Percentiles rank a stretch among this genome's conserved stretches.
phyloP scores from a whole-genome alignment of 2,113 vertebrate species.

The Hypomesus transpacificus region DNA sequence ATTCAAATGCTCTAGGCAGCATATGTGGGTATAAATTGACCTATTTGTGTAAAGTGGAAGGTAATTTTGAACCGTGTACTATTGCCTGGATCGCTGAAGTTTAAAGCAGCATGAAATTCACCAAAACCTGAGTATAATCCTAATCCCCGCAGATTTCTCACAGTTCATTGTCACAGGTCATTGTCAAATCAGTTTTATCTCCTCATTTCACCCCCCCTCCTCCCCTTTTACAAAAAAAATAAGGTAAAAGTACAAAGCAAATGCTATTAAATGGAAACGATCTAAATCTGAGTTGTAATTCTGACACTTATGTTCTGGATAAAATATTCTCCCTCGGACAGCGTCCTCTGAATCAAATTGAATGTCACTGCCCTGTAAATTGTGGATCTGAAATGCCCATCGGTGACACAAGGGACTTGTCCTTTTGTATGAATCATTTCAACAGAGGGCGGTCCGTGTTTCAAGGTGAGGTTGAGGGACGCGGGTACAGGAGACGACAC shows the following conservation, averaged over 20 bases:
- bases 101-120: constrained; percentile 67
- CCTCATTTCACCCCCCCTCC: constrained; percentile 30
- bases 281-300: too few relatives aligned
- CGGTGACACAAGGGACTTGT: constrained; percentile 44
- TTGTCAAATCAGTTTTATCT: constrained; percentile 26
- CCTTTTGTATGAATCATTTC: constrained; percentile 60
- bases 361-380: constrained; percentile 56
- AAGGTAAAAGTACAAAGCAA: constrained; percentile 8
- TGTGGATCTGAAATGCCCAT: constrained; percentile 39
- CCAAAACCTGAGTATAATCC: constrained; percentile 32
- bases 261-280: constrained; percentile 16
- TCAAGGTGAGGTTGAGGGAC: constrained; percentile 46
- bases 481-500: constrained; percentile 34
- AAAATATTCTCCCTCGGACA: constrained; percentile 24
- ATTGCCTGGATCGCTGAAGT: constrained; percentile 57
- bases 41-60: constrained; percentile 80
- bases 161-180: constrained; percentile 12
- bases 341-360: constrained; percentile 35
- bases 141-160: constrained; percentile 35
- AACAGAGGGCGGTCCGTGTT: constrained; percentile 36
- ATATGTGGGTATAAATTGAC: constrained; percentile 69
- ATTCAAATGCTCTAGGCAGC: constrained; percentile 73
- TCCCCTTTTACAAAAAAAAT: not conserved
- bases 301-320: constrained; percentile 23
- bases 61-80: constrained; percentile 73